Evolutionary conservation across 2,888 invertebrate species (phyloP), one percentile per base, ranked within the genome.

Genomic region (Heliconius ismenius): DNA sequence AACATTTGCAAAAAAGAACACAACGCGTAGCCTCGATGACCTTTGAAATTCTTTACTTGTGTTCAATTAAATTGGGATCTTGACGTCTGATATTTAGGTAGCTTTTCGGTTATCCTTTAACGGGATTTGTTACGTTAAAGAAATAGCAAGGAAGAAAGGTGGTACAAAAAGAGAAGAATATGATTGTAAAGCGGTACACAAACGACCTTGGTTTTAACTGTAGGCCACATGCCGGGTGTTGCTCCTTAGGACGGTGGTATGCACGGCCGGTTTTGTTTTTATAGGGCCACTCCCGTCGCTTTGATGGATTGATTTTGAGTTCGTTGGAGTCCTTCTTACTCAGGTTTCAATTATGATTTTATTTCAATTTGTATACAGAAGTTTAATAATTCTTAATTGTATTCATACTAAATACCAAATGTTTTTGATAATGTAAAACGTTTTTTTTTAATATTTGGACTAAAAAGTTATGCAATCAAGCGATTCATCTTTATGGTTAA

Each of bases 191-290:
- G 91, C 90, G 92, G 91, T 92, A 91, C 90, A 86, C 86, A 83
- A 87, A 89, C 93, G 93, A 90, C 93, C 93, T 93, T 93, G 93
- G 90, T 89, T 88, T 86, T 86, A 90, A 90, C 88, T 92, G 92
- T 92, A 93, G 93, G 93, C 93, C 93, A 88, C 89, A 87, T 86
- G 86, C 88, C 91, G 92, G 92, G 88, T 91, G 87, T 89, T 89
- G 90, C 87, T 77, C 79, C 74, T 75, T 77, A 78, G 80, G 80
- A 80, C 80, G 79, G 75, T 77, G 80, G 79, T 79, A 85, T 85
- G 85, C 83, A 74, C 79, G 87, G 88, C 91, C 91, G 89, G 91
- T 91, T 91, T 83, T 83, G 87, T 88, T 90, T 91, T 91, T 90
- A 89, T 90, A 83, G 85, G 79, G 79, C 83, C 85, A 86, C 87